Evolutionary conservation across 1,140 invertebrate species (phyloP).

Genomic region (Drosophila persimilis): DNA sequence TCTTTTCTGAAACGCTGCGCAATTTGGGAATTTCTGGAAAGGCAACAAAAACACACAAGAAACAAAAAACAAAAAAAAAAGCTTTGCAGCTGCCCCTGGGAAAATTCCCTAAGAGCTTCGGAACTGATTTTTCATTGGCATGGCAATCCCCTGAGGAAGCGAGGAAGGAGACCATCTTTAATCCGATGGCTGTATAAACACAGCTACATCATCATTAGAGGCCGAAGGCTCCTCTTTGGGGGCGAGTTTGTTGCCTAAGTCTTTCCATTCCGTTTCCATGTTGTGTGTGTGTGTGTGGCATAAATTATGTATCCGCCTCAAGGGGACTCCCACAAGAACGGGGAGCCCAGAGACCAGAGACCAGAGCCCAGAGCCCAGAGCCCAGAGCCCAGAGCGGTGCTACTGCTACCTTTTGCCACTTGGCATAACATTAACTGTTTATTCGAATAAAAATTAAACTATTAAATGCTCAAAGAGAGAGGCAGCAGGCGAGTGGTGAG

Average conservation of each 20-base stretch:
- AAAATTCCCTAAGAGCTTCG: constrained; percentile 25
- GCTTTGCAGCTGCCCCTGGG: constrained; percentile 30
- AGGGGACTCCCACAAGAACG: constrained; percentile 46
- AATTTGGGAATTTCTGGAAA: constrained; percentile 33
- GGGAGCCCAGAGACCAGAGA: not conserved
- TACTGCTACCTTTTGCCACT: constrained; percentile 59
- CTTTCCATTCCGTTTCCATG: constrained; percentile 40
- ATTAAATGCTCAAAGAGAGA: constrained; percentile 48
- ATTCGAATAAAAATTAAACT: constrained; percentile 81
- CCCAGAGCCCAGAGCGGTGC: not conserved
- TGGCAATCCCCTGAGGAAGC: not conserved
- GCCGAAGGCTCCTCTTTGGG: constrained; percentile 15
- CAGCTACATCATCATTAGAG: constrained; percentile 37
- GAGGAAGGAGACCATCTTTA: constrained; percentile 17
- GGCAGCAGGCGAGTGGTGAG: not conserved
- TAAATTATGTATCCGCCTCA: constrained; percentile 37
- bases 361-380: not conserved
- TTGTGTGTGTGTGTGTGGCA: constrained; percentile 13
- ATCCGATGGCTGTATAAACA: constrained; percentile 41
- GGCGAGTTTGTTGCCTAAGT: constrained; percentile 44
- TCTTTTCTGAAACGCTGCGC: constrained; percentile 23
- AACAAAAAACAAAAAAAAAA: constrained; percentile 26
- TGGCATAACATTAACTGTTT: constrained; percentile 80
- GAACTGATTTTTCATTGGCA: constrained; percentile 37
- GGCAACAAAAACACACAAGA: too few species aligned